Conservation (phyloP, 2,888 invertebrate species). For the Pammene fasciana region DNA sequence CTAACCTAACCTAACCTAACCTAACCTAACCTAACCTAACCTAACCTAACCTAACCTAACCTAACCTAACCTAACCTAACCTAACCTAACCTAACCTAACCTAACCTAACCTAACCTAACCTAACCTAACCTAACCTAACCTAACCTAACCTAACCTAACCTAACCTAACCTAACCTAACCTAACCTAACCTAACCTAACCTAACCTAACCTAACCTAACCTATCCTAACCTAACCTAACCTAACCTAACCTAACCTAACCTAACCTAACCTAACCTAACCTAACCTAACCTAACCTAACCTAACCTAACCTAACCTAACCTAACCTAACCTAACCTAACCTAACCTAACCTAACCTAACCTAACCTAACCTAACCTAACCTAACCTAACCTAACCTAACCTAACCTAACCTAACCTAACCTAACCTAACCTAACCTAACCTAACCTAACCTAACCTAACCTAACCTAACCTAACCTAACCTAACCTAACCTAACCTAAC, state of each 20-base stretch:
- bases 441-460: constrained; percentile 22
- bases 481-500: constrained; percentile 20
- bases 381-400: constrained; percentile 23
- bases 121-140: no score
- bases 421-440: constrained; percentile 23
- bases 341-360: constrained; percentile 21
- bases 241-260: constrained; percentile 23
- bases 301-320: constrained; percentile 23
- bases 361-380: constrained; percentile 23
- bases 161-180: no score
- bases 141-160: no score
- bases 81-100: no score
- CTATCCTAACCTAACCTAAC: constrained; percentile 21
- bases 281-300: constrained; percentile 23
- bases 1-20: no score
- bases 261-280: constrained; percentile 23
- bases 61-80: no score
- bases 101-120: no score
- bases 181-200: constrained; percentile 7
- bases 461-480: constrained; percentile 20
- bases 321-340: constrained; percentile 23
- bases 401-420: constrained; percentile 23
- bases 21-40: no score
- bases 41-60: no score
- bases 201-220: constrained; percentile 23